phyloP scores from a whole-genome alignment of 2,888 invertebrate genomes.

The Papilio elwesi region DNA sequence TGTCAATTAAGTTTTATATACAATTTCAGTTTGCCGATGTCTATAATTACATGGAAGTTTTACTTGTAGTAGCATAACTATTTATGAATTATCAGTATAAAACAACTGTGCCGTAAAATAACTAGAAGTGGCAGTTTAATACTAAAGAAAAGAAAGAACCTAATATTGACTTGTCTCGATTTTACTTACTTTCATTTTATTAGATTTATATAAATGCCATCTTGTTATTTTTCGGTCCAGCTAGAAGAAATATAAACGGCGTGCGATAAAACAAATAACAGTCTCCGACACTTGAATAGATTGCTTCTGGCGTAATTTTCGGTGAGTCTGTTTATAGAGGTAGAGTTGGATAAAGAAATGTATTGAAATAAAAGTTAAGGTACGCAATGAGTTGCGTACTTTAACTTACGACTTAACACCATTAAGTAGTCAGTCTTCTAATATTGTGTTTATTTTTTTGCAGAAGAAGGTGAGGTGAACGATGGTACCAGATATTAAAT shows the following conservation, averaged over 20 bases:
- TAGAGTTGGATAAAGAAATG: slow-evolving; percentile 15
- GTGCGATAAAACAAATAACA: slow-evolving; percentile 19
- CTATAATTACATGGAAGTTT: no score
- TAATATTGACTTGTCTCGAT: background rate
- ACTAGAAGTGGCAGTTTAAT: background rate
- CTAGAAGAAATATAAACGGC: slow-evolving; percentile 6
- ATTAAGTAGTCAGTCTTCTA: slow-evolving; percentile 1
- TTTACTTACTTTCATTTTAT: slow-evolving; percentile 10
- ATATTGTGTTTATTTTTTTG: background rate
- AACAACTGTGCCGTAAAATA: background rate
- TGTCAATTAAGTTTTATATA: no score
- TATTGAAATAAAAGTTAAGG: no score
- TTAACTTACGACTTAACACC: background rate
- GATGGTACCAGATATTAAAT: no score
- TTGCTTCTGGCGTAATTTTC: slow-evolving; percentile 26
- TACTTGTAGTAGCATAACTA: no score
- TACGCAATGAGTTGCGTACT: no score
- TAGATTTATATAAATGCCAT: slow-evolving; percentile 16
- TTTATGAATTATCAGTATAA: background rate
- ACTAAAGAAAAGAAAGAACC: background rate
- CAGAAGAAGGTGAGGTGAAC: no score
- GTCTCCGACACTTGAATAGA: slow-evolving; percentile 26
- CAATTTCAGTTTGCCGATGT: no score
- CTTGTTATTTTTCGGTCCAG: slow-evolving; percentile 12
- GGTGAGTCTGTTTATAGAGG: slow-evolving; percentile 19